Evolutionary conservation across 1,140 invertebrate genomes (phyloP), one percentile per base, ranked within the genome.

Genomic region (Drosophila prosaltans): DNA sequence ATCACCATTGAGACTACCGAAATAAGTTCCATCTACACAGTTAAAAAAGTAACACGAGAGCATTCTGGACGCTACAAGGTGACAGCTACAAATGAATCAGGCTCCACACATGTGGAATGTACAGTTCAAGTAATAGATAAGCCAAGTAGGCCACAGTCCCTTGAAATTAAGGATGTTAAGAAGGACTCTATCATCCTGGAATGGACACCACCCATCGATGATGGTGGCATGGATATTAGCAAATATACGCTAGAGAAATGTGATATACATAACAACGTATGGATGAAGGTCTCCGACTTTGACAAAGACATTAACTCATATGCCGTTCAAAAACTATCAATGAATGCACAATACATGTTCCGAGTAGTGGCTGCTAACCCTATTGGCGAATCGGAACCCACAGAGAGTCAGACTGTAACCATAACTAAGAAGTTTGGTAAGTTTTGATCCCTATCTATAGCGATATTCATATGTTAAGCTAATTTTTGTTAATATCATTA

Each of bases 161-260:
- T 98, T 1, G 91, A 95, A 40, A 94, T 97, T 32, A 95, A 95
- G 77, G 96, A 97, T 78, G 94, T 97, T 24, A 95, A 95, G 74
- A 94, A 95, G 74, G 95, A 96, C 75, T 95, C 95, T 0, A 94
- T 97, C 3, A 95, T 94, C 2, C 93, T 97, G 60, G 94, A 95
- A 92, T 98, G 97, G 97, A 95, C 96, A 84, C 95, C 96, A 54
- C 97, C 97, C 3, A 81, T 94, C 2, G 95, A 97, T 80, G 95
- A 97, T 86, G 97, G 97, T 65, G 97, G 96, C 45, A 92, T 96
- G 63, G 95, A 96, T 61, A 93, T 98, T 57, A 95, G 94, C 0
- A 95, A 95, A 80, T 98, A 98, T 81, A 95, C 95, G 1, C 94
- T 98, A 43, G 97, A 98, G 91, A 97, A 96, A 91, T 96, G 95